Evolutionary conservation across 2,888 invertebrate genomes (phyloP), one percentile per base, ranked within the genome.

Genomic region (Ophioninae sp.): DNA sequence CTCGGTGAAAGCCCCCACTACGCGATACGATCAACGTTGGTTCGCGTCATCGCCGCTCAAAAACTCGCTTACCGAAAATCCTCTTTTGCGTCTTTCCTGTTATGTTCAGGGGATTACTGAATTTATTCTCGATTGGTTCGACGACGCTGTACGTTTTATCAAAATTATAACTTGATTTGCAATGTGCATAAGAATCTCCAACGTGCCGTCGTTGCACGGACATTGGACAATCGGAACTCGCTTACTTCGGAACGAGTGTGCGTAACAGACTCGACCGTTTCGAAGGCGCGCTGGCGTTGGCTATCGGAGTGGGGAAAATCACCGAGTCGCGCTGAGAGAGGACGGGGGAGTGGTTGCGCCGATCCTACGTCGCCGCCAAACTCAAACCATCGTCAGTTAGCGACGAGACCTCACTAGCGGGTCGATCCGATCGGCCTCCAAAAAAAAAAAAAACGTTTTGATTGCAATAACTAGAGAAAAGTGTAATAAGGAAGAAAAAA

Each of bases 371-470:
- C 39, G 62, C 44, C 44, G 23, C 30, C 21, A 23, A 44, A 21
- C 23, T 17, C 39, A 6, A 7, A 59, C 21, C 20, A 37, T 30
- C 30, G 20, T 59, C 70, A 81, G 77, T 81, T 67, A 77, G 81
- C 61, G 68, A 23, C 76, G 67, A 72, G 23, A 67, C 65, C 72
- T 61, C 70, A 17, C 72, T 44, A 59, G 64, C 61, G 39, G 20
- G 21, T 39, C 30, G 57, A 50, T 0, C 7, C 13, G 17, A 7
- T 20, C 2, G 21, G 7, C 30, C 10, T n/a, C n/a, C 13, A 44
- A 8, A 6, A 56, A 44, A 72, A 72, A 68, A 30, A 23, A 7
- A 20, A 23, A 17, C 23, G 50, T 30, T 68, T 23, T 7, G 23
- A 50, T 68, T 50, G 30, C 7, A 20, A 2, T 23, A 50, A 44